A percentile compares a stretch with the other conserved stretches of the same genome.
Conservation (phyloP, 1,140 invertebrate genomes). For the Ceratitis capitata region DNA sequence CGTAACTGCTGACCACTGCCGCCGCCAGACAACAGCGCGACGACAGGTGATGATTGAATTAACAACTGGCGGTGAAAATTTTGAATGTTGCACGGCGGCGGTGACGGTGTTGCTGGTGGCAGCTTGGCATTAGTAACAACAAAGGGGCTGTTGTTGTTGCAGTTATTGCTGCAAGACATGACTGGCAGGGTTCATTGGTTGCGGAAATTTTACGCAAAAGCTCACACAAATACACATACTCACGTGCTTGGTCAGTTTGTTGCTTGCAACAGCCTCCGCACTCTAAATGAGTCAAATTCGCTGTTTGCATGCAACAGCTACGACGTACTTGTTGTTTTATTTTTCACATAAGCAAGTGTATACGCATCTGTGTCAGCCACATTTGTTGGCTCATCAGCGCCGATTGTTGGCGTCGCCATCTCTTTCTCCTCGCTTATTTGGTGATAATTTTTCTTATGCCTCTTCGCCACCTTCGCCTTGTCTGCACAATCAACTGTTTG, state of each 20-base stretch:
- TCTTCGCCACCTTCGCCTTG: background rate
- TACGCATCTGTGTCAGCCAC: conserved; percentile 30
- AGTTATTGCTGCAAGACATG: background rate
- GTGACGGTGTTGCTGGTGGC: background rate
- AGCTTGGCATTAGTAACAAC: background rate
- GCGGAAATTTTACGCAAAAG: background rate
- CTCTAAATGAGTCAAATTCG: background rate
- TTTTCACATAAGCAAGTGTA: background rate
- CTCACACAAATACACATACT: background rate
- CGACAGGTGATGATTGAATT: conserved; percentile 37
- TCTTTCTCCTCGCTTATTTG: no score
- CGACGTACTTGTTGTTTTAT: background rate
- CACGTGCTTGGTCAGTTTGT: background rate
- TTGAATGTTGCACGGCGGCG: conserved; percentile 4
- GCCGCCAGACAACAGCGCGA: background rate
- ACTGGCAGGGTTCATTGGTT: conserved; percentile 4
- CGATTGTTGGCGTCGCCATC: background rate
- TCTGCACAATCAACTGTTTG: conserved; percentile 23
- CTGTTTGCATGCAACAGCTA: background rate
- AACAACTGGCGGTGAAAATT: conserved; percentile 23
- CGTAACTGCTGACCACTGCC: background rate
- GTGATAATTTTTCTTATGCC: background rate
- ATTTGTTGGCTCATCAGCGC: conserved; percentile 30
- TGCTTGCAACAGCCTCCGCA: conserved; percentile 12
- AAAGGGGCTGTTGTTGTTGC: background rate